Conservation (phyloP, 2,797 vertebrate genomes). For the Carduelis carduelis region DNA sequence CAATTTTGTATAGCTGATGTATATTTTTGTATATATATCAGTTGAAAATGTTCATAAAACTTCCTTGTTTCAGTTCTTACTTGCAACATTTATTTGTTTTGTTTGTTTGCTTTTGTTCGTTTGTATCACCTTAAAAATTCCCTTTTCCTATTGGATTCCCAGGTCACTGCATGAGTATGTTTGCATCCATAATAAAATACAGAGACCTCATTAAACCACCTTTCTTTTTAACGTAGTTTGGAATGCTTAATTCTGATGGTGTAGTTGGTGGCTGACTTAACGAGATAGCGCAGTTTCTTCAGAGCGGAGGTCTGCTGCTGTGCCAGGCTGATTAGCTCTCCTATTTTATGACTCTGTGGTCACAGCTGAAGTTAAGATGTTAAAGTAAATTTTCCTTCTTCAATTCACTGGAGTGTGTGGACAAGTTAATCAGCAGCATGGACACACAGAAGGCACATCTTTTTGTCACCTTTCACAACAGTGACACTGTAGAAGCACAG, state of each 20-base stretch:
- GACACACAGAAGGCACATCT: background rate
- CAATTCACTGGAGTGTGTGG: background rate
- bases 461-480: background rate
- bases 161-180: background rate
- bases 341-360: background rate
- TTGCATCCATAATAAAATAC: background rate
- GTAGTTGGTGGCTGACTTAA: background rate
- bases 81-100: background rate
- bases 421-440: background rate
- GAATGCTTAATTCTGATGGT: background rate
- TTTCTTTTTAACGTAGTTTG: background rate
- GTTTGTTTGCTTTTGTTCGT: background rate
- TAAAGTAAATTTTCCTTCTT: background rate
- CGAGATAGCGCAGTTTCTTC: background rate
- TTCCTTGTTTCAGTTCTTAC: background rate
- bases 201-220: background rate
- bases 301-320: background rate
- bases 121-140: background rate
- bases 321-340: background rate
- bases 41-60: background rate
- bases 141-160: background rate
- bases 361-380: background rate
- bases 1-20: accelerated
- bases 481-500: background rate
- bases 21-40: background rate